phyloP scores from a whole-genome alignment of 2,113 vertebrate species.

The Gorilla gorilla region DNA sequence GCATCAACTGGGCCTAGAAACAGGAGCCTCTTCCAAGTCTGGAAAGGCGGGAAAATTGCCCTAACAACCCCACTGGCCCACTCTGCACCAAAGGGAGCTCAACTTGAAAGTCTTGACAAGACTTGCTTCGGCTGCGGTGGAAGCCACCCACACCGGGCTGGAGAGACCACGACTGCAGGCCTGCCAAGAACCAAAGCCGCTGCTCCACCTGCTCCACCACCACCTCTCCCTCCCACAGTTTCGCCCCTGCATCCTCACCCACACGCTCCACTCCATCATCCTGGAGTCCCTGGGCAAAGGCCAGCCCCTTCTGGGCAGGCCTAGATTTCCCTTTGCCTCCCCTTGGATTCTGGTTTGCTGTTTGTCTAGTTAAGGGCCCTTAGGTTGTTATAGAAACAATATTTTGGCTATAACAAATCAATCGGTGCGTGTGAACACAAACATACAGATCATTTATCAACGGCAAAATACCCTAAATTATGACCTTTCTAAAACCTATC shows the following conservation, averaged over 20 bases:
- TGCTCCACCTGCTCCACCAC: slow-evolving; percentile 19
- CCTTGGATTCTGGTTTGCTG: slow-evolving; percentile 84
- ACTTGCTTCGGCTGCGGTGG: slow-evolving; percentile 62
- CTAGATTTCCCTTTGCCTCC: slow-evolving; percentile 80
- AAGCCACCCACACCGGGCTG: slow-evolving; percentile 13
- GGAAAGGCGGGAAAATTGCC: slow-evolving; percentile 93
- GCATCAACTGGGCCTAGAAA: slow-evolving; percentile 95
- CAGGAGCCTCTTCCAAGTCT: slow-evolving; percentile 91
- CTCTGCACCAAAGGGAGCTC: slow-evolving; percentile 80
- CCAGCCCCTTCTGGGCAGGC: slow-evolving; percentile 60
- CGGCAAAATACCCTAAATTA: slow-evolving; percentile 98
- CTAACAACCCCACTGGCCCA: slow-evolving; percentile 84
- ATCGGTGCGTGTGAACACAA: slow-evolving; percentile 93
- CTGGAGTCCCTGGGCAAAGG: slow-evolving; percentile 2
- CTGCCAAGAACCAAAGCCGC: slow-evolving; percentile 46
- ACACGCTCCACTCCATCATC: not conserved
- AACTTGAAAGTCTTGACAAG: slow-evolving; percentile 80
- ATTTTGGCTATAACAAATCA: slow-evolving; percentile 95
- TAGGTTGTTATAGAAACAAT: slow-evolving; percentile 92
- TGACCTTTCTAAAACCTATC: slow-evolving; percentile 97
- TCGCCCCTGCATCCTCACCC: not conserved
- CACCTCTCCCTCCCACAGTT: not conserved
- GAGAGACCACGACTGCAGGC: slow-evolving; percentile 34
- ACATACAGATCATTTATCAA: slow-evolving; percentile 99
- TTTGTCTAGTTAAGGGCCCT: slow-evolving; percentile 93